Evolutionary conservation across 2,113 vertebrate genomes (phyloP).

Genomic region (Barbus barbus): DNA sequence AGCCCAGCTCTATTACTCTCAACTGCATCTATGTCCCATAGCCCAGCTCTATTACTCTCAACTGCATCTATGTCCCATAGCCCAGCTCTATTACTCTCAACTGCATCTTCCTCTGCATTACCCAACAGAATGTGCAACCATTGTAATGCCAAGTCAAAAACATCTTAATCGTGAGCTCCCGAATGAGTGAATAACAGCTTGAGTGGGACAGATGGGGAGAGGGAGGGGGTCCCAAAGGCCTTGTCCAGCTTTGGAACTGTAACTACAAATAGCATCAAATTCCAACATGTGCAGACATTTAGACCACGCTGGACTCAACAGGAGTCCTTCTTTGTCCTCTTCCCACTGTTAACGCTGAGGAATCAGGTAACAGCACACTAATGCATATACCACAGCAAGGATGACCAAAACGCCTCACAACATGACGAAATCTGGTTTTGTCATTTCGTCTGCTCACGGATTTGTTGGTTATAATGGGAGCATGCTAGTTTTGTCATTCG

Average conservation of each 20-base stretch:
- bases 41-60: neutral
- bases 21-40: too few species aligned
- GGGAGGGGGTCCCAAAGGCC: conserved; percentile 39
- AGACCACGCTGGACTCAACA: conserved; percentile 49
- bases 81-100: neutral
- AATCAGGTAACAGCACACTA: conserved; percentile 16
- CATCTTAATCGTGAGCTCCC: neutral
- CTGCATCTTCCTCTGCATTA: neutral
- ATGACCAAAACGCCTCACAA: neutral
- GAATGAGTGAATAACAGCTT: conserved; percentile 8
- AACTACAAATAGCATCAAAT: conserved; percentile 58
- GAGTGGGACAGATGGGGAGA: conserved; percentile 25
- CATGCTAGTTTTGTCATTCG: neutral
- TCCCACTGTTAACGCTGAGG: conserved; percentile 12
- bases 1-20: neutral
- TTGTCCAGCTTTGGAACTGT: conserved; percentile 42
- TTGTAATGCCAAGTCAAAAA: neutral
- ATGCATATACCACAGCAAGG: neutral
- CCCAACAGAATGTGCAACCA: neutral
- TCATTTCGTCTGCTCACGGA: neutral
- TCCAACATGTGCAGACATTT: conserved; percentile 57
- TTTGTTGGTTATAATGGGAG: neutral
- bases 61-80: neutral
- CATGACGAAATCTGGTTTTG: neutral
- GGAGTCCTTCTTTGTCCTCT: conserved; percentile 45